Conservation (phyloP, 1,140 invertebrate species). For the Bombus ignitus region DNA sequence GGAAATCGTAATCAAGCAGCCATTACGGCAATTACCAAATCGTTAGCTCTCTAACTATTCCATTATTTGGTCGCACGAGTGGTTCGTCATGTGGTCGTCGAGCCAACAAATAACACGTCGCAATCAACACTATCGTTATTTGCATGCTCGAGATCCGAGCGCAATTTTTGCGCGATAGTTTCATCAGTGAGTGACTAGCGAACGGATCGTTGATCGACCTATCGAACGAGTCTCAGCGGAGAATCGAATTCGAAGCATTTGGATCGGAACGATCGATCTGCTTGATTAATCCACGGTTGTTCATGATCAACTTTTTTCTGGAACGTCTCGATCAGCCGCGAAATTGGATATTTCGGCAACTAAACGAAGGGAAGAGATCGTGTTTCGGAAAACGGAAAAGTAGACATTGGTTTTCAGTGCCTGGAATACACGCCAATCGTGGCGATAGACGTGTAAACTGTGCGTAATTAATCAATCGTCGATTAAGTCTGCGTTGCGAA, state of each 20-base stretch:
- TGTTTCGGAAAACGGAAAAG: background rate
- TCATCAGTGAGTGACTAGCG: background rate
- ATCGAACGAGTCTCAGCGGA: background rate
- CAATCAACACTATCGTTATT: conserved; percentile 27
- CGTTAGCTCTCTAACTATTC: conserved; percentile 32
- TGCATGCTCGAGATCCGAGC: background rate
- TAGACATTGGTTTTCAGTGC: background rate
- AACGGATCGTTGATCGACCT: background rate
- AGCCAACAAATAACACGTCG: background rate
- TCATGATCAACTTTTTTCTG: too few relatives aligned
- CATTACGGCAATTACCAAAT: conserved; percentile 50
- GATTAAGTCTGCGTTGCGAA: background rate
- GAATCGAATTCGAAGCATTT: background rate
- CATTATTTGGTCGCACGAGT: conserved; percentile 23
- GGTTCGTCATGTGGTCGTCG: background rate
- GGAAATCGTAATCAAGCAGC: conserved; percentile 45
- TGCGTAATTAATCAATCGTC: background rate
- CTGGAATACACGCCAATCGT: background rate
- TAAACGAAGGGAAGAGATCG: background rate
- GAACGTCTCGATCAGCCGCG: background rate
- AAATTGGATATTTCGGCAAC: background rate
- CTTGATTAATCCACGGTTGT: background rate
- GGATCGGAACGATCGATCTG: background rate
- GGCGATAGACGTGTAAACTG: background rate
- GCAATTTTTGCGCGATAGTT: background rate